These are phyloP conservation scores for Conger conger DNA, from an alignment of 2,113 vertebrate species.

Conservation along the genomic window DNA sequence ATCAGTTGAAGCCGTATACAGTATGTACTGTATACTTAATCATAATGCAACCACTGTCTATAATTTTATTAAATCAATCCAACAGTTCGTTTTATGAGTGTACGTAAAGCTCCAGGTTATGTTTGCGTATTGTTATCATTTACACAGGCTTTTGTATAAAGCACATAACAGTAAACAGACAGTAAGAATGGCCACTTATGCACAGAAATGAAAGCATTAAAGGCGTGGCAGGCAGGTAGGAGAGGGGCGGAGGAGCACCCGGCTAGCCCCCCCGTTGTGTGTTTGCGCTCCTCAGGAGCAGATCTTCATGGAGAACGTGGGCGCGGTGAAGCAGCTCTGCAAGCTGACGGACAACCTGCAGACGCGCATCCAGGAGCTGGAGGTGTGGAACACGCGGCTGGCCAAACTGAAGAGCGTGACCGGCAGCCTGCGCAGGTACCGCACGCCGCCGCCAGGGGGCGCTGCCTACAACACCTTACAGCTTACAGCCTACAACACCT, in stretches of 20 bases:
- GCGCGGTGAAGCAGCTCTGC: constrained; percentile 92
- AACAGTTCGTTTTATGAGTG: too few relatives aligned
- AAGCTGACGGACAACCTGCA: constrained; percentile 93
- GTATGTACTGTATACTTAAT: too few relatives aligned
- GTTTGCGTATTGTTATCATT: too few relatives aligned
- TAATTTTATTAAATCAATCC: too few relatives aligned
- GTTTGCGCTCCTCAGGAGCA: constrained; percentile 75
- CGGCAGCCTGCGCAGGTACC: constrained; percentile 77
- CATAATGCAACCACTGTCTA: too few relatives aligned
- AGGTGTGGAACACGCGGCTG: constrained; percentile 83
- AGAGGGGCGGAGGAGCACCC: too few relatives aligned
- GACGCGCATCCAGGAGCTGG: constrained; percentile 85
- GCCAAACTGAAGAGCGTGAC: constrained; percentile 74
- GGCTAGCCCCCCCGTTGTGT: not conserved
- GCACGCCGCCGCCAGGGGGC: not conserved
- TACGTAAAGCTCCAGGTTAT: too few relatives aligned
- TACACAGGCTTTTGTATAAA: too few relatives aligned
- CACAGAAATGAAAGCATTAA: too few relatives aligned
- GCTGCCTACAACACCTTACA: not conserved
- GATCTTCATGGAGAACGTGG: constrained; percentile 96
- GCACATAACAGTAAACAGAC: not conserved
- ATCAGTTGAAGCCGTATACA: too few relatives aligned
- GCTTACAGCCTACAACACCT: too few relatives aligned
- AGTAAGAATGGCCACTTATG: not conserved
- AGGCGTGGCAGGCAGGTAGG: too few relatives aligned